Evolutionary conservation across 2,113 vertebrate species (phyloP), one percentile per base, ranked within the genome.

Genomic region (Meleagris gallopavo): DNA sequence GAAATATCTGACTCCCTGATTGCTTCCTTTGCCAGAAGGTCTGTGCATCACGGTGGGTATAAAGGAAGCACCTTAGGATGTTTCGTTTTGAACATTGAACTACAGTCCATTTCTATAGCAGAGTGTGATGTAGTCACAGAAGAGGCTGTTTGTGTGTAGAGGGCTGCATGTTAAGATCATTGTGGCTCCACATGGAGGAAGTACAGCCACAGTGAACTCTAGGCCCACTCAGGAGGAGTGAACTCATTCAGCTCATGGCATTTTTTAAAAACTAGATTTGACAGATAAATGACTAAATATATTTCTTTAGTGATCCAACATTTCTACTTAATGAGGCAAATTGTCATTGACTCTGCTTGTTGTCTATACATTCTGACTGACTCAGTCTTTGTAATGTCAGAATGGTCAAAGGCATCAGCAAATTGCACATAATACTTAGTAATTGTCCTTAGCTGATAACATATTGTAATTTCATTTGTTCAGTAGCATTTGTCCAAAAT

Each of bases 321-420:
- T 95, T 95, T 97, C 95, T 92, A 95, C 88, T 92, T 97, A 97
- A 97, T 1, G 86, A 96, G 90, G 82, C 86, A 95, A 95, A 82
- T 88, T 97, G 96, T 93, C 94, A 93, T 86, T 93, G 93, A 91
- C 78, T 94, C 50, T 93, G 92, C 86, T 95, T 96, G 94, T 94
- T 96, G 90, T 96, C 95, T 95, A 48, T 94, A 96, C 96, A 96
- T 97, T 90, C 92, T 92, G 88, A 88, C 86, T 89, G 88, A 90
- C 90, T 97, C 88, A 92, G 88, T 97, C 88, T 95, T 95, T 87
- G 58, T 97, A 95, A 97, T 94, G 95, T 96, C 95, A 96, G 64
- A 52, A 78, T 93, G 94, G 95, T 94, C 95, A 97, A 95, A 97
- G 88, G 52, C 90, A 96, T 96, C 94, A 94, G 93, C 82, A 95